A percentile compares a stretch with the other conserved stretches of the same genome.
Conservation (phyloP, 1,140 invertebrate species). For the Brachionus rubens region DNA sequence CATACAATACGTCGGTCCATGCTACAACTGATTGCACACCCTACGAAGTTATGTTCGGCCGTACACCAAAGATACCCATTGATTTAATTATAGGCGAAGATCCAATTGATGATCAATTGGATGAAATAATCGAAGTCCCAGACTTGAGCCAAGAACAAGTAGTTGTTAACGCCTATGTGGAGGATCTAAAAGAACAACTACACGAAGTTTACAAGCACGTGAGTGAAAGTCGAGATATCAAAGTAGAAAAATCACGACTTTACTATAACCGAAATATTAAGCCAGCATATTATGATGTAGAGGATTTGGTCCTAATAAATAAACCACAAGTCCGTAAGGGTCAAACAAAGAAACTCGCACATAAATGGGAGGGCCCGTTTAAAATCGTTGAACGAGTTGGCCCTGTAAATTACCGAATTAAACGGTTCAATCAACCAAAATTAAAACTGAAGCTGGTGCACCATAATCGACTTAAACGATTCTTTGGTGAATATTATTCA, state of each 20-base stretch:
- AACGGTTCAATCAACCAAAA: background rate
- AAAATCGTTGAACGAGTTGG: background rate
- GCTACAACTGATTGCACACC: slow-evolving; percentile 6
- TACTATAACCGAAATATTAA: background rate
- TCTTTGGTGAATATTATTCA: background rate
- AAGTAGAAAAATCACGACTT: background rate
- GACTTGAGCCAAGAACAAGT: background rate
- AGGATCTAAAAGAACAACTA: background rate
- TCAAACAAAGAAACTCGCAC: background rate
- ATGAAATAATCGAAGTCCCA: background rate
- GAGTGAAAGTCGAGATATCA: background rate
- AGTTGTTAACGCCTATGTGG: too few species aligned
- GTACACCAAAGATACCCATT: background rate
- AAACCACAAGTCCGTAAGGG: background rate
- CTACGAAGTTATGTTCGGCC: background rate
- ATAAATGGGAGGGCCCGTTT: background rate
- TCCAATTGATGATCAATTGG: too few species aligned
- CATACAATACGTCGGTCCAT: slow-evolving; percentile 3
- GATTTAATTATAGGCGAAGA: background rate
- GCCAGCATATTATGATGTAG: background rate
- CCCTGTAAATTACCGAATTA: background rate
- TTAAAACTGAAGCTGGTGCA: background rate
- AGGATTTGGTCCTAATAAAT: background rate
- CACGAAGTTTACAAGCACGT: background rate
- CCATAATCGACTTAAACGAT: too few species aligned